Evolutionary conservation across 2,888 invertebrate genomes (phyloP).

Genomic region (Malthinus seriepunctatus): DNA sequence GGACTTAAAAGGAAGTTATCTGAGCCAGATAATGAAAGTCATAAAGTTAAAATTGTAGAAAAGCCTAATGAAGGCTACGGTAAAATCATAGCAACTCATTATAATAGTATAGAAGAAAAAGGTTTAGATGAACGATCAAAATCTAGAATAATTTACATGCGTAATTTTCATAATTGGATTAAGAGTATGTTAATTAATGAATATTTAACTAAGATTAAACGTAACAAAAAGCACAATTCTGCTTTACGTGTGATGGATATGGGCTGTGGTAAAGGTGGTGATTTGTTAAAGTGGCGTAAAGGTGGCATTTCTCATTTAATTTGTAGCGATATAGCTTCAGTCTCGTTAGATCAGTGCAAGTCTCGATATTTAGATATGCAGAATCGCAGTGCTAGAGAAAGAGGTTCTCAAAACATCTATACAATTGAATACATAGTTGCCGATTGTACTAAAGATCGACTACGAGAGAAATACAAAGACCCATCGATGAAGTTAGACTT

Average conservation of each 20-base stretch:
- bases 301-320: slow-evolving; percentile 79
- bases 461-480: slow-evolving; percentile 78
- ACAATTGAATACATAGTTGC: slow-evolving; percentile 89
- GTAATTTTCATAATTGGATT: slow-evolving; percentile 99
- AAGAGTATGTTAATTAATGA: slow-evolving; percentile 94
- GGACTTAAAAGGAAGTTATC: slow-evolving; percentile 3
- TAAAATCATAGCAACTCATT: slow-evolving; percentile 85
- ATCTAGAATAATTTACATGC: slow-evolving; percentile 89
- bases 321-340: slow-evolving; percentile 91
- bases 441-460: slow-evolving; percentile 84
- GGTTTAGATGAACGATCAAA: slow-evolving; percentile 79
- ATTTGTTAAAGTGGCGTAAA: slow-evolving; percentile 94
- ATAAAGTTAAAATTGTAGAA: slow-evolving; percentile 23
- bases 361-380: slow-evolving; percentile 77
- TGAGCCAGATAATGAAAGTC: slow-evolving; percentile 18
- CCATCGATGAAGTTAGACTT: slow-evolving; percentile 81
- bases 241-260: slow-evolving; percentile 83
- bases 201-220: slow-evolving; percentile 69
- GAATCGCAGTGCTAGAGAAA: slow-evolving; percentile 41
- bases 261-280: slow-evolving; percentile 99
- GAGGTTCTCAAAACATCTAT: slow-evolving; percentile 60
- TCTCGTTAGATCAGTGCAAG: slow-evolving; percentile 90
- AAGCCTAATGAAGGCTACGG: slow-evolving; percentile 53
- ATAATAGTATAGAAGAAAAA: slow-evolving; percentile 86
- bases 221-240: slow-evolving; percentile 66